Conservation (phyloP, 2,113 vertebrate genomes). For the Rhadina sibilatrix region DNA sequence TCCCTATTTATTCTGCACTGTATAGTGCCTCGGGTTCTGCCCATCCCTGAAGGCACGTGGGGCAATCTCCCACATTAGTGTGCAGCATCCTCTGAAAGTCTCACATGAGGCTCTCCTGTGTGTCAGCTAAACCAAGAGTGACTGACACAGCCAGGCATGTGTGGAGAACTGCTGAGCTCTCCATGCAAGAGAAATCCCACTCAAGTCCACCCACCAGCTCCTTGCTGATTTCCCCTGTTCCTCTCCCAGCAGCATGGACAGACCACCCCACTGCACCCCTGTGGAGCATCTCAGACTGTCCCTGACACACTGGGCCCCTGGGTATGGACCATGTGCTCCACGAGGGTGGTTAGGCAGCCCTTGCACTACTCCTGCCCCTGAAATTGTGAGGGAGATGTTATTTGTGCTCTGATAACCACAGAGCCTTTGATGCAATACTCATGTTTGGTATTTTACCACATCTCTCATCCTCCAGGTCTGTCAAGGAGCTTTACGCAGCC, state of each 20-base stretch:
- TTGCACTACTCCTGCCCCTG: rapidly evolving
- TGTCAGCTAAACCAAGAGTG: conserved; percentile 4
- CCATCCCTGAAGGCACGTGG: background rate
- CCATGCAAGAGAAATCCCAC: conserved; percentile 27
- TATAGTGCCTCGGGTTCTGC: background rate
- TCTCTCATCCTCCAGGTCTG: conserved; percentile 37
- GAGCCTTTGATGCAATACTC: conserved; percentile 12
- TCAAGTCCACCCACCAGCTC: background rate
- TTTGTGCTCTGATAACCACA: background rate
- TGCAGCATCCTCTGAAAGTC: background rate
- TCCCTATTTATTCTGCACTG: background rate
- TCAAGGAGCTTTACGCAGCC: background rate
- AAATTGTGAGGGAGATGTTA: background rate
- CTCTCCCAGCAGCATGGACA: background rate
- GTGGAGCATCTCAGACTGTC: rapidly evolving
- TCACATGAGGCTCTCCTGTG: background rate
- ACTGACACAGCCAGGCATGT: background rate
- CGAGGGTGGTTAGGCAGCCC: background rate
- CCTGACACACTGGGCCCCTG: background rate
- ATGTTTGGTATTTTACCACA: conserved; percentile 34
- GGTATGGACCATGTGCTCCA: background rate
- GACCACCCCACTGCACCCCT: background rate
- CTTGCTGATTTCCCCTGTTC: background rate
- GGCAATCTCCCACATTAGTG: background rate
- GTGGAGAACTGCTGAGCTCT: background rate